phyloP scores from a whole-genome alignment of 2,888 invertebrate species.

The Syrphus vitripennis region DNA sequence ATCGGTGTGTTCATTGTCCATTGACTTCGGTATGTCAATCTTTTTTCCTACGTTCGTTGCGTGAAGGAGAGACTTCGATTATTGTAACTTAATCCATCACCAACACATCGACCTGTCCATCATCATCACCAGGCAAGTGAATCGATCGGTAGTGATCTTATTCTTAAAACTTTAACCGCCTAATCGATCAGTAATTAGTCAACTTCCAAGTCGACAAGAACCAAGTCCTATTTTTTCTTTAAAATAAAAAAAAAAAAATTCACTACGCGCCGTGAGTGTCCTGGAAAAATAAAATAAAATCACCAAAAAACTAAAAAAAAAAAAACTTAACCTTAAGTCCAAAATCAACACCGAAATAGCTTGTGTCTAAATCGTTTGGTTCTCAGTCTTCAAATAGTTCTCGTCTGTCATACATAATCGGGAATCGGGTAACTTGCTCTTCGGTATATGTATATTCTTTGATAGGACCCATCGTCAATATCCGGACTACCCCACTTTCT shows the following conservation, averaged over 20 bases:
- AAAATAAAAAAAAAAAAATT: not conserved
- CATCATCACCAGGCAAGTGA: not conserved
- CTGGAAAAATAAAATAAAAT: not conserved
- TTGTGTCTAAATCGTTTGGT: slow-evolving; percentile 1
- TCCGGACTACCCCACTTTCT: slow-evolving; percentile 63
- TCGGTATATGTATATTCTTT: not conserved
- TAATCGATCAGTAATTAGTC: slow-evolving; percentile 61
- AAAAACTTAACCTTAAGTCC: not conserved
- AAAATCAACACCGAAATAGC: not conserved
- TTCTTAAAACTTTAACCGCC: slow-evolving; percentile 23
- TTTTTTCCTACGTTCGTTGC: not conserved
- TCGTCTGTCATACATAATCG: slow-evolving; percentile 18
- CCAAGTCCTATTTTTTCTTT: not conserved
- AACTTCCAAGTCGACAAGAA: slow-evolving; percentile 26
- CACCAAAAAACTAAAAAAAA: no score
- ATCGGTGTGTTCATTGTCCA: slow-evolving; percentile 10
- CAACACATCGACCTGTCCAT: slow-evolving; percentile 29
- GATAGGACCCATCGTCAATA: not conserved
- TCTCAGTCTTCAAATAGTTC: slow-evolving; percentile 30
- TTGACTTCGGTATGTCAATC: not conserved
- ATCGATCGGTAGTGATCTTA: slow-evolving; percentile 53
- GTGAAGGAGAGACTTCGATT: not conserved
- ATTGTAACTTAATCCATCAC: slow-evolving; percentile 31
- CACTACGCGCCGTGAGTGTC: slow-evolving; percentile 21
- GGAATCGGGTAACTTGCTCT: not conserved